Evolutionary conservation across 2,113 vertebrate genomes (phyloP), one percentile per base, ranked within the genome.

Genomic region (Zeus faber): DNA sequence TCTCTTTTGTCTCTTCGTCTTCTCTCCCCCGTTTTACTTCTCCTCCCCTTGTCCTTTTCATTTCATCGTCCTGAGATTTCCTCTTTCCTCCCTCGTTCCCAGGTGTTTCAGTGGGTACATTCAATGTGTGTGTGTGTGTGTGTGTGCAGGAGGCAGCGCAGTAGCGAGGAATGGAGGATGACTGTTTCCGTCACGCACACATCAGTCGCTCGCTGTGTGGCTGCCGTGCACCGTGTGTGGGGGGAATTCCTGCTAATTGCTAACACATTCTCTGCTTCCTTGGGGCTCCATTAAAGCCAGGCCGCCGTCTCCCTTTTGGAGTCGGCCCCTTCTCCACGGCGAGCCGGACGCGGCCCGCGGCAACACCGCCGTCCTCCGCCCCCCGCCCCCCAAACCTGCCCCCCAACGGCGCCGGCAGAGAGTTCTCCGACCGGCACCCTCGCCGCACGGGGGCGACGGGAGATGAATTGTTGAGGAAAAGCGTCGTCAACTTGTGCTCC

Each of bases 201-300:
- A 52, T 14, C 21, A 55, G 22, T 20, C 41, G 37, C 58, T 8
- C 17, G 4, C 64, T 74, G 33, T 31, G 24, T 49, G 33, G 72
- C 67, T 72, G 53, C 6, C 5, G 60, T 74, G 71, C 79, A 79
- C 56, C 62, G 55, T 39, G 26, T 5, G 66, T 55, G 52, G 5
- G 0, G 80, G 78, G 72, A 77, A 74, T 80, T 80, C 76, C 79
- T 80, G 74, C 74, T 83, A 83, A 83, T 85, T 85, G 75, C 72
- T 77, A 73, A 60, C 80, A 83, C 74, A 78, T 81, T 83, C 67
- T 31, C 72, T 23, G 72, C 61, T 73, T 70, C 77, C 75, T 76
- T 67, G 1, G 17, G 60, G n/a, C 58, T 80, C 62, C 52, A 80
- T 83, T 80, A 76, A 79, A 80, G 67, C 73, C 77, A 82, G 74